phyloP scores from a whole-genome alignment of 2,797 vertebrate species.

The Cyclopterus lumpus region DNA sequence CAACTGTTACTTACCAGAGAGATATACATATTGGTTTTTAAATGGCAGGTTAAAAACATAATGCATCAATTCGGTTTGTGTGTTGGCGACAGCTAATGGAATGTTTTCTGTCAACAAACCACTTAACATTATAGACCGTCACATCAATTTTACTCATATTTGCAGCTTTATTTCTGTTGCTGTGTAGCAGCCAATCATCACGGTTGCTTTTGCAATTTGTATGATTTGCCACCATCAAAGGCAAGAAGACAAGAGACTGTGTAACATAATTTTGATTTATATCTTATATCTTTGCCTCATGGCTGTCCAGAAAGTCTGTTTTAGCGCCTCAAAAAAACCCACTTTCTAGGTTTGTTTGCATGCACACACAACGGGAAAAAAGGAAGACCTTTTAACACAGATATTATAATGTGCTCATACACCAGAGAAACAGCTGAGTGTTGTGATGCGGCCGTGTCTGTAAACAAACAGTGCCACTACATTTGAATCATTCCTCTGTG shows the following conservation, averaged over 20 bases:
- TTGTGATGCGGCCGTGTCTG: slow-evolving; percentile 42
- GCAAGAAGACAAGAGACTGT: slow-evolving; percentile 27
- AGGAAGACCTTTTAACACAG: slow-evolving; percentile 56
- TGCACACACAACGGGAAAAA: slow-evolving; percentile 6
- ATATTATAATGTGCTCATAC: slow-evolving; percentile 50
- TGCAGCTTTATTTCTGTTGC: slow-evolving; percentile 39
- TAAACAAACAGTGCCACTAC: slow-evolving; percentile 48
- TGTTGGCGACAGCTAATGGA: slow-evolving; percentile 63
- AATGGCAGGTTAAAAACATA: slow-evolving; percentile 62
- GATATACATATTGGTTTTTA: slow-evolving; percentile 48
- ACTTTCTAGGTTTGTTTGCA: slow-evolving; percentile 30
- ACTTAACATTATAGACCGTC: slow-evolving; percentile 63
- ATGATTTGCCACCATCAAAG: slow-evolving; percentile 51
- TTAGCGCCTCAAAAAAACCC: slow-evolving; percentile 11
- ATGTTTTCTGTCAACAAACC: slow-evolving; percentile 72
- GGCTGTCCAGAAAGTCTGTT: slow-evolving; percentile 21
- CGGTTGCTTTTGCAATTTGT: slow-evolving; percentile 40
- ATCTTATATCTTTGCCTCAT: slow-evolving; percentile 33
- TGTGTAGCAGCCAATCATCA: slow-evolving; percentile 27
- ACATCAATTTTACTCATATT: slow-evolving; percentile 59
- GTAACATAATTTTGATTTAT: slow-evolving; percentile 44
- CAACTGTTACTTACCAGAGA: slow-evolving; percentile 44
- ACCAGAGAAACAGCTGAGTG: slow-evolving; percentile 52
- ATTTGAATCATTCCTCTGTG: slow-evolving; percentile 47
- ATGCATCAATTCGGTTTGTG: slow-evolving; percentile 35